Conservation (phyloP, 2,113 vertebrate species). For the Brachypodius melanocephalos region DNA sequence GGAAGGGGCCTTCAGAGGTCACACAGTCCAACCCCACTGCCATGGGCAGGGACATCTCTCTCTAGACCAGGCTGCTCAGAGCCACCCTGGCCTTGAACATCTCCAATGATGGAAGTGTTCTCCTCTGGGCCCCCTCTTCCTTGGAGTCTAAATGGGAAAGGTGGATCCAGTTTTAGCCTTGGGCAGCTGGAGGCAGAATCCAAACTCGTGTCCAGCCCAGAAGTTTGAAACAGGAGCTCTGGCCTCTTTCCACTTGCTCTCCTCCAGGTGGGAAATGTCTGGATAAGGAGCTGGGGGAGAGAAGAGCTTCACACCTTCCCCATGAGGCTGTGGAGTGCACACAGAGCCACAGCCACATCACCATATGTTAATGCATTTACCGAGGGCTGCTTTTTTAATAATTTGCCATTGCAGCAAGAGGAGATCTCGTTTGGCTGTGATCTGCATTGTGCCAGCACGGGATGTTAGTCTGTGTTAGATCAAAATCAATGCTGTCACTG, state of each 20-base stretch:
- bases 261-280: not conserved
- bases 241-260: not conserved
- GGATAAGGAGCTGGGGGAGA: not conserved
- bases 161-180: not conserved
- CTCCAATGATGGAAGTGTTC: not conserved
- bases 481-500: slow-evolving; percentile 41
- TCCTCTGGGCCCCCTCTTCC: not conserved
- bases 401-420: not conserved
- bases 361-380: not conserved
- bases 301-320: not conserved
- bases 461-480: slow-evolving; percentile 16
- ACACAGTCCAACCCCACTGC: not conserved
- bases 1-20: not conserved
- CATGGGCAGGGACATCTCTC: not conserved
- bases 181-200: not conserved
- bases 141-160: not conserved
- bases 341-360: not conserved
- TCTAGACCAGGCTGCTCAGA: not conserved
- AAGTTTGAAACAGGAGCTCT: not conserved
- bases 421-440: slow-evolving; percentile 24
- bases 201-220: not conserved
- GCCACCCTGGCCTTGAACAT: not conserved
- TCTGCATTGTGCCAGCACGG: not conserved
- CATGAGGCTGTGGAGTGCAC: not conserved
- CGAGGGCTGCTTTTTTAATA: not conserved